These are phyloP conservation scores for Stenodera caucasica DNA, from an alignment of 2,888 invertebrate genomes.

Conservation along the genomic window DNA sequence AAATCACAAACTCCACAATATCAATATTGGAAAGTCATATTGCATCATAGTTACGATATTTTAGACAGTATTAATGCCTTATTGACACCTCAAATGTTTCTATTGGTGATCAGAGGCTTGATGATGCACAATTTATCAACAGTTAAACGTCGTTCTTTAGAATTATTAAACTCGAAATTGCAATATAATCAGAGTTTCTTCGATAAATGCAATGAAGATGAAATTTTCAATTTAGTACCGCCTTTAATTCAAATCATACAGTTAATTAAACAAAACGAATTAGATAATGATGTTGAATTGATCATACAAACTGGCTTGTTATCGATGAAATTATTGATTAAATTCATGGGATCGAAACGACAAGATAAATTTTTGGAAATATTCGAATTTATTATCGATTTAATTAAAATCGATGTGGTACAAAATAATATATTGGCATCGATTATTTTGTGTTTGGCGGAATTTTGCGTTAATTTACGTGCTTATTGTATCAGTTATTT, in stretches of 20 bases:
- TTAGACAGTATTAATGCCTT: slow-evolving; percentile 79
- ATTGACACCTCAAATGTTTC: slow-evolving; percentile 76
- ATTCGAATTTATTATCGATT: slow-evolving; percentile 67
- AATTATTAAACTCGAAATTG: slow-evolving; percentile 80
- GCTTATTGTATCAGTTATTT: slow-evolving; percentile 74
- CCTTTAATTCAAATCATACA: slow-evolving; percentile 65
- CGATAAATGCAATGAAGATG: slow-evolving; percentile 53
- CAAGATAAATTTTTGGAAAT: slow-evolving; percentile 71
- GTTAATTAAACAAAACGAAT: slow-evolving; percentile 55
- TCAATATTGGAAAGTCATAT: slow-evolving; percentile 82
- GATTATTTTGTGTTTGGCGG: slow-evolving; percentile 75
- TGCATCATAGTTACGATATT: slow-evolving; percentile 77
- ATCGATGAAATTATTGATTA: slow-evolving; percentile 80
- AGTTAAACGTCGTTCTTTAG: slow-evolving; percentile 80
- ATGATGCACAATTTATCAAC: slow-evolving; percentile 69
- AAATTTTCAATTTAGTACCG: slow-evolving; percentile 63
- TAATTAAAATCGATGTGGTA: slow-evolving; percentile 59
- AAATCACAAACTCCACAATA: slow-evolving; percentile 60
- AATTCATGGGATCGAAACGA: slow-evolving; percentile 64
- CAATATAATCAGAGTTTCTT: slow-evolving; percentile 68
- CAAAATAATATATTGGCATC: slow-evolving; percentile 71
- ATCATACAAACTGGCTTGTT: slow-evolving; percentile 83
- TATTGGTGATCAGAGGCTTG: slow-evolving; percentile 75
- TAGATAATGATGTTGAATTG: slow-evolving; percentile 64
- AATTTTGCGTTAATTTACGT: slow-evolving; percentile 74